Base-by-base conservation (phyloP, 2,888 invertebrate genomes). In the Leucozona laternaria region DNA sequence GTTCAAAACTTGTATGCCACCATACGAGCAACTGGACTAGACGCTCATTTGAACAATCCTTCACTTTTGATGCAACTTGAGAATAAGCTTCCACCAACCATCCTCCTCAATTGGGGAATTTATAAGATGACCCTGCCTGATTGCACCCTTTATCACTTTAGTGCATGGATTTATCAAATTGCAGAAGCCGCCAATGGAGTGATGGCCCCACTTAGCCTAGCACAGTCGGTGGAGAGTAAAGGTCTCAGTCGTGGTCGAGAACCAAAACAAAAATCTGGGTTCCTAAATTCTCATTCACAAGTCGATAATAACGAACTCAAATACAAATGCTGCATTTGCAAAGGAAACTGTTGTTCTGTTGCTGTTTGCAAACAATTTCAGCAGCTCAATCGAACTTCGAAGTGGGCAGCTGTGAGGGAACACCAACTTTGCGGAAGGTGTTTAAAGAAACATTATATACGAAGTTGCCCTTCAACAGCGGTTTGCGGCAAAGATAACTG, bases 341-440 rank as follows among this genome's bases (percentile, higher is more conserved):
- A 31, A 45, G 40, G 40, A 20, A 34, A 8, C 25, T 43, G 28
- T 13, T 13, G n/a, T 22, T 58, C 58, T 17, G 31, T 48, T 4
- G 34, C 58, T 15, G 37, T n/a, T 1, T 58, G 58, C 15, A 34
- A 37, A 4, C 10, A 31, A 58, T 78, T 70, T 2, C 31, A 22
- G 45, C 25, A 45, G 5, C 25, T 76, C 11, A 57, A n/a, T n/a
- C 10, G 37, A 8, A 43, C 57, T 25, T 43, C 34, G 3, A 76
- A 66, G 25, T 68, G 58, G 58, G 25, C 31, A 48, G 31, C 10
- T n/a, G 66, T 68, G 2, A n/a, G 66, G 28, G 48, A 68, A 34
- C 28, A 50, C n/a, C 31, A 76, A 25, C 66, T 68, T 6, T 76
- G 66, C 15, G 13, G 34, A 17, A 28, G 43, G 20, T 75, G 64